phyloP scores from a whole-genome alignment of 2,888 invertebrate species.

The Callimorpha dominula region DNA sequence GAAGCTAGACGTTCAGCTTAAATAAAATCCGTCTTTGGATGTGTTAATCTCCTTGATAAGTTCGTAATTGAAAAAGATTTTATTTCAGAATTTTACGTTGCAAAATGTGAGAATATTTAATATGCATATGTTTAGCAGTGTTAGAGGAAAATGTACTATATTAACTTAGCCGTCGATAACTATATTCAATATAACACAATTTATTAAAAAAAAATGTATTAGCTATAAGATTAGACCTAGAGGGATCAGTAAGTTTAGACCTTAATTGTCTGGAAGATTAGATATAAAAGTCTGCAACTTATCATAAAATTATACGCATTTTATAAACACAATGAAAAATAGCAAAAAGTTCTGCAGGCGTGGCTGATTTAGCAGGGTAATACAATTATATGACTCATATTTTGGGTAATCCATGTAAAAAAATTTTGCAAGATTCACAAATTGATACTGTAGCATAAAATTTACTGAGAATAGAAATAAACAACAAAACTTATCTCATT shows the following conservation, averaged over 20 bases:
- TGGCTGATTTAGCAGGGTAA: background rate
- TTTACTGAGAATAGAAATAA: conserved; percentile 4
- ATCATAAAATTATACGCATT: background rate
- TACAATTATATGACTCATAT: background rate
- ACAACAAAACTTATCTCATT: conserved; percentile 22
- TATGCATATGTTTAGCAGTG: background rate
- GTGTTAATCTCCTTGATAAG: conserved; percentile 40
- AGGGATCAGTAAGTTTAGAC: too few relatives aligned
- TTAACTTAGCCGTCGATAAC: background rate
- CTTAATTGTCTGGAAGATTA: too few relatives aligned
- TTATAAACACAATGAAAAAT: too few relatives aligned
- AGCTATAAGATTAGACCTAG: background rate
- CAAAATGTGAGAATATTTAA: conserved; percentile 13
- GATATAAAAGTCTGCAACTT: background rate
- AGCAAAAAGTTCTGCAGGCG: background rate
- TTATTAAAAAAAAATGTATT: background rate
- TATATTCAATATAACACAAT: background rate
- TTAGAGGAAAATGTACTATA: conserved; percentile 12
- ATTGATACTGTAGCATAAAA: background rate
- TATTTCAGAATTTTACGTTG: conserved; percentile 8
- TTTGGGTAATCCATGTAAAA: background rate
- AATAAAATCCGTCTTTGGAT: conserved; percentile 35
- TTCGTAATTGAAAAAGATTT: conserved; percentile 40
- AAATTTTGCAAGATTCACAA: background rate
- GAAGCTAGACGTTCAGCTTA: conserved; percentile 29